Evolutionary conservation across 1,140 invertebrate species (phyloP).

Genomic region (Heterodera schachtii): DNA sequence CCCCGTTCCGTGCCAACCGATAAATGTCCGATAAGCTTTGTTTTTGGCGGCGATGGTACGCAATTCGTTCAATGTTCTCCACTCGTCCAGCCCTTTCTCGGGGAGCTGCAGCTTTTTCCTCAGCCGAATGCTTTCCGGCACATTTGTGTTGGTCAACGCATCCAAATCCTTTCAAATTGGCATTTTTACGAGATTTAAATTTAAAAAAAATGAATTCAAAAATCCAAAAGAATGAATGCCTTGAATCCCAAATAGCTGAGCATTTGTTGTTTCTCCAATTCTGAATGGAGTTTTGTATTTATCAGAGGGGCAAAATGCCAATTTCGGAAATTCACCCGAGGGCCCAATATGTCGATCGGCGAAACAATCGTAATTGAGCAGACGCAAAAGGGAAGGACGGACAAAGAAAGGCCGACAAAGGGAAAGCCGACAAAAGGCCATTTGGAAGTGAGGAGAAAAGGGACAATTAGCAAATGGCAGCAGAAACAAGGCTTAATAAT

Average conservation of each 20-base stretch:
- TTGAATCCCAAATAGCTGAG: slow-evolving; percentile 62
- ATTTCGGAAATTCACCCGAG: slow-evolving; percentile 1
- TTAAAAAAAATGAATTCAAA: not conserved
- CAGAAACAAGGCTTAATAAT: no score
- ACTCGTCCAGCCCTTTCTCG: slow-evolving; percentile 52
- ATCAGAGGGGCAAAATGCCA: not conserved
- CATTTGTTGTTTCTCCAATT: slow-evolving; percentile 64
- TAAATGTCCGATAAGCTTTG: slow-evolving; percentile 82
- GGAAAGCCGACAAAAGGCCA: not conserved
- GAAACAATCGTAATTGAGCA: slow-evolving; percentile 59
- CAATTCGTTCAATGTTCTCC: slow-evolving; percentile 59
- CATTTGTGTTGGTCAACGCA: slow-evolving; percentile 59
- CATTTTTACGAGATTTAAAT: not conserved
- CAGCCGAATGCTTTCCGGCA: slow-evolving; percentile 58
- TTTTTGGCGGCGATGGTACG: slow-evolving; percentile 54
- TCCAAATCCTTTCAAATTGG: slow-evolving; percentile 39
- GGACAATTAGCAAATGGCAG: no score
- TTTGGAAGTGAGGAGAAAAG: not conserved
- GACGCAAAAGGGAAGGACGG: slow-evolving; percentile 5
- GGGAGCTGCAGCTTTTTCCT: slow-evolving; percentile 46
- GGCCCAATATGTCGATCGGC: slow-evolving; percentile 63
- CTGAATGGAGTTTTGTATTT: not conserved
- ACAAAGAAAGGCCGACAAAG: not conserved
- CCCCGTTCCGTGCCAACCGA: slow-evolving; percentile 71
- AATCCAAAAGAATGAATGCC: slow-evolving; percentile 31